Conservation (phyloP, 2,113 vertebrate species). For the Salvelinus alpinus region DNA sequence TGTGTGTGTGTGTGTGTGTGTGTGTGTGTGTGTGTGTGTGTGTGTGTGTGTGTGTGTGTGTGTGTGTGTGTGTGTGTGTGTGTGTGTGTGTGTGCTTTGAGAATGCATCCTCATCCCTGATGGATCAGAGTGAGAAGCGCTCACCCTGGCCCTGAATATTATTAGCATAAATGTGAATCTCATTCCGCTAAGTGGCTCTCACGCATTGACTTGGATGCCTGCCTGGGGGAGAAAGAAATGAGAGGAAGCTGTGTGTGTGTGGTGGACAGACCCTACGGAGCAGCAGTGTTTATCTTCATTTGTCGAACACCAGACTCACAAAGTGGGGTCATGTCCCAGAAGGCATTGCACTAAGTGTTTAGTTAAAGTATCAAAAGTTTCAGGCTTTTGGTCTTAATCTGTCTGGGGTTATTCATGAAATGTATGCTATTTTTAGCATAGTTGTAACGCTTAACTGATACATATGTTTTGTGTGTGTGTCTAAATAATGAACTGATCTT, state of each 20-base stretch:
- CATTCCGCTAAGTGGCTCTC: conserved; percentile 41
- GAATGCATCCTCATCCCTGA: not conserved
- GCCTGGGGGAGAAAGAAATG: not conserved
- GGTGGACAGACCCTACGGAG: conserved; percentile 2
- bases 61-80: too few species aligned
- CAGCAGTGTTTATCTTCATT: conserved; percentile 43
- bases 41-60: too few species aligned
- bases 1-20: too few species aligned
- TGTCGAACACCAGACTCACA: conserved; percentile 28
- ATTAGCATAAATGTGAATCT: conserved; percentile 61
- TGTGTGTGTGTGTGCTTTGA: not conserved
- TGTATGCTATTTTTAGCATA: conserved; percentile 1
- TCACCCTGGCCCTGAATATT: conserved; percentile 29
- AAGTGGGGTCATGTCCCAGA: conserved; percentile 32
- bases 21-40: too few species aligned
- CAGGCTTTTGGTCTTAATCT: conserved; percentile 19
- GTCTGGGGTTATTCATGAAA: conserved; percentile 13
- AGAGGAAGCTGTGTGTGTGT: too few species aligned
- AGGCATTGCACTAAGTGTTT: conserved; percentile 35
- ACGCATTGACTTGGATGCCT: conserved; percentile 29
- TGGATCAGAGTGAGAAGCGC: not conserved
- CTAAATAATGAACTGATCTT: not conserved
- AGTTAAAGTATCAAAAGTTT: conserved; percentile 31
- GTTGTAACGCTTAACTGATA: not conserved
- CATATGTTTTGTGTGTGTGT: not conserved